A percentile compares a stretch with the other conserved stretches of the same genome.
Evolutionary conservation across 1,140 invertebrate species (phyloP).

Genomic region (Cardiocondyla obscurior): DNA sequence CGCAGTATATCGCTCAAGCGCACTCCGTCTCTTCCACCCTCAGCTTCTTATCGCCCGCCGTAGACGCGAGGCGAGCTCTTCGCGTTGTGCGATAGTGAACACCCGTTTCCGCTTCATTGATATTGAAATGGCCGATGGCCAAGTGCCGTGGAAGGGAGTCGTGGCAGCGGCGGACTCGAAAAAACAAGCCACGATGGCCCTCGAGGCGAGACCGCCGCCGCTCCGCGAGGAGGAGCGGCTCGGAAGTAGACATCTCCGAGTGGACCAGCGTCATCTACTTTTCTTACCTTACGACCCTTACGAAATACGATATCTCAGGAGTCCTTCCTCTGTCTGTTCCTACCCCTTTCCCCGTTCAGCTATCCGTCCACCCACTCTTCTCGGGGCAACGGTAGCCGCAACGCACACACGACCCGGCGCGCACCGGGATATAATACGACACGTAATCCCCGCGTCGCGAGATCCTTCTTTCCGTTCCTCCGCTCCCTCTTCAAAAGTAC

Average conservation of each 20-base stretch:
- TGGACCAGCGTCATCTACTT: constrained; percentile 55
- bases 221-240: constrained; percentile 48
- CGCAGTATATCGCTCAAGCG: background rate
- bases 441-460: constrained; percentile 60
- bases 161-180: constrained; percentile 50
- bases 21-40: background rate
- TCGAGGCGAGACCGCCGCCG: constrained; percentile 46
- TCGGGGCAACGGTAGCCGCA: constrained; percentile 2
- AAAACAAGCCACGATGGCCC: constrained; percentile 66
- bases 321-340: constrained; percentile 13
- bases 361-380: background rate
- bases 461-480: constrained; percentile 9
- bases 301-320: constrained; percentile 52
- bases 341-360: background rate
- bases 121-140: constrained; percentile 65
- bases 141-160: constrained; percentile 24
- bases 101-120: constrained; percentile 60
- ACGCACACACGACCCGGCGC: background rate
- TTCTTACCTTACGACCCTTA: constrained; percentile 54
- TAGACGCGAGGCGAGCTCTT: constrained; percentile 9
- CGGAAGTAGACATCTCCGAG: constrained; percentile 61
- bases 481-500: background rate
- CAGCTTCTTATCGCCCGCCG: constrained; percentile 28
- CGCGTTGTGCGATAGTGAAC: constrained; percentile 36
- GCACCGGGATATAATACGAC: constrained; percentile 36